These are phyloP conservation scores for Lordiphosa fenestrarum DNA, from an alignment of 2,888 invertebrate genomes.

Conservation along the genomic window DNA sequence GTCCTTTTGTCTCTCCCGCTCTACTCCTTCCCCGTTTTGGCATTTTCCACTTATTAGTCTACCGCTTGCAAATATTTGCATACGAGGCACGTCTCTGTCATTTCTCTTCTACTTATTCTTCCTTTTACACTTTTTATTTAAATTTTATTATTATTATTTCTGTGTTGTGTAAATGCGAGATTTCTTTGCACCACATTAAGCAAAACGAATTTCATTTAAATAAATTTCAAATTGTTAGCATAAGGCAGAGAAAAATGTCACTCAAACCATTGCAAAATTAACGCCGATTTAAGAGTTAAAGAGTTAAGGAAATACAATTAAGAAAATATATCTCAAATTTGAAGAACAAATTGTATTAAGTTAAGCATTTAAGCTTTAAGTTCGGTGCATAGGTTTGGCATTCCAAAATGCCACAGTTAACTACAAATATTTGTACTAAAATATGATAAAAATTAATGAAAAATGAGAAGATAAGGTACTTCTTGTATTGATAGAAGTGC, in stretches of 20 bases:
- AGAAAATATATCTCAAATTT: too few relatives aligned
- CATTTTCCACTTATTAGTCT: constrained; percentile 67
- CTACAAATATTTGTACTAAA: too few relatives aligned
- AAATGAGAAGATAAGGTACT: too few relatives aligned
- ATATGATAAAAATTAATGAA: too few relatives aligned
- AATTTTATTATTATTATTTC: constrained; percentile 53
- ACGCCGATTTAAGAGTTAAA: too few relatives aligned
- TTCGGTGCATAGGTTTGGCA: too few relatives aligned
- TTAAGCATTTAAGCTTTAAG: too few relatives aligned
- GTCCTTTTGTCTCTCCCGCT: not conserved
- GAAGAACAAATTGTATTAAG: too few relatives aligned
- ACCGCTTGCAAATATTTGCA: constrained; percentile 75
- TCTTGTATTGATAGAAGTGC: too few relatives aligned
- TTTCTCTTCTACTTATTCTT: constrained; percentile 60
- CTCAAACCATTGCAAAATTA: not conserved
- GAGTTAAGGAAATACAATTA: too few relatives aligned
- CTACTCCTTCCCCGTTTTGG: constrained; percentile 3
- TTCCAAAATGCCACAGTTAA: too few relatives aligned
- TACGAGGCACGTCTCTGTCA: constrained; percentile 73
- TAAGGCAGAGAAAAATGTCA: not conserved
- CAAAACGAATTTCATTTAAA: constrained; percentile 4
- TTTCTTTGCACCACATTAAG: constrained; percentile 67
- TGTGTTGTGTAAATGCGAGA: constrained; percentile 60
- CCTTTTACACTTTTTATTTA: constrained; percentile 36
- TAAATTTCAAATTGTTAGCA: too few relatives aligned